Evolutionary conservation across 2,797 vertebrate genomes (phyloP), one percentile per base, ranked within the genome.

Genomic region (Myotis vivesi): DNA sequence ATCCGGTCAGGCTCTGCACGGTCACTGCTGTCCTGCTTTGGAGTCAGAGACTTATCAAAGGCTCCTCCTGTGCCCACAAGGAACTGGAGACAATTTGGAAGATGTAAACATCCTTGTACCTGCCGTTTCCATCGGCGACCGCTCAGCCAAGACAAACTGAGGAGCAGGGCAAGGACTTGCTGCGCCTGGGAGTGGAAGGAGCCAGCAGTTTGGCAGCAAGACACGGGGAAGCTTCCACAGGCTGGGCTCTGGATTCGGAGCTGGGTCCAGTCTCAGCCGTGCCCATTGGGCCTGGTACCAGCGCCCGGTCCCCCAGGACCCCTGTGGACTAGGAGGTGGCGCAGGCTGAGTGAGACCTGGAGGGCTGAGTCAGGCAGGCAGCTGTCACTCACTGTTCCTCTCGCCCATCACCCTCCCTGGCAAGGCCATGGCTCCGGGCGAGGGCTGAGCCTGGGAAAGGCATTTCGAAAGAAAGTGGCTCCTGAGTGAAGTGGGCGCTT

Each of bases 131-230:
- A 1, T 17, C 16, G 9, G 66, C 0, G 0, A 30, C 28, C 8
- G 68, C 33, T 73, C 55, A 49, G n/a, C 38, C 55, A 77, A 71
- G 53, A 53, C 30, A 23, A 11, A 13, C 19, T 8, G 30, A 22
- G 1, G 23, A 44, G 4, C 8, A 3, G 49, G 23, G 12, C 15
- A 8, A 33, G 30, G 30, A 13, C 28, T 4, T 0, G 2, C 17
- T 30, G 30, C 23, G 2, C 11, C 19, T n/a, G 17, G 33, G 82
- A 28, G 49, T 2, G 3, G n/a, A 41, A 41, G 55, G 79, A 41
- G 66, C 33, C 22, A 6, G 20, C 8, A 0, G 28, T 15, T 44
- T 5, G 44, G 64, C 55, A 30, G 41, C 5, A 51, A 23, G 49
- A 19, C 7, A 19, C 16, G 8, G 23, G 9, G 68, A 5, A 28